Evolutionary conservation across 1,140 invertebrate genomes (phyloP).

Genomic region (Portunus trituberculatus): DNA sequence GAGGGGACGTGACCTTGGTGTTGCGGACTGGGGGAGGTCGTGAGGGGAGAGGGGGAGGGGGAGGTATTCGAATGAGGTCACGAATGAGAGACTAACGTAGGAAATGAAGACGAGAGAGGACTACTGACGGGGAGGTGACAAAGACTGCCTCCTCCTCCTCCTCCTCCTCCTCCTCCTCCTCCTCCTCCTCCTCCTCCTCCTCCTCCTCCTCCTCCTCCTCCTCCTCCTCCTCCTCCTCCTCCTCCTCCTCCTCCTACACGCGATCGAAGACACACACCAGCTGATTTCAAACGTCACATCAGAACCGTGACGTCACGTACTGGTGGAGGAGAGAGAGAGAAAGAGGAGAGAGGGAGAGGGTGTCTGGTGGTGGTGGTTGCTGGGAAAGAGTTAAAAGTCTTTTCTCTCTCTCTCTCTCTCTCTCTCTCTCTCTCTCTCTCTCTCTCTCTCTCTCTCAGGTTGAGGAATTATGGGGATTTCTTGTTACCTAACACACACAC

Average conservation of each 20-base stretch:
- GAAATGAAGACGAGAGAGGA: not conserved
- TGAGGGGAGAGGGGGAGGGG: not conserved
- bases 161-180: not conserved
- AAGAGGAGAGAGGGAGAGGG: no score
- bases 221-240: not conserved
- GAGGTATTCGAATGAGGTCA: not conserved
- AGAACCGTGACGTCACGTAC: no score
- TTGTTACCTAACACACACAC: not conserved
- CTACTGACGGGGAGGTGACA: not conserved
- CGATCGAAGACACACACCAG: no score
- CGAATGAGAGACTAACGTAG: not conserved
- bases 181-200: not conserved
- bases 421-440: conserved; percentile 23
- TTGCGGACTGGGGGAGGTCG: no score
- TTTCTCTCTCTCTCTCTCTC: not conserved
- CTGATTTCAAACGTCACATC: no score
- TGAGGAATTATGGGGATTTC: not conserved
- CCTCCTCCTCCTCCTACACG: not conserved
- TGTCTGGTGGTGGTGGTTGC: no score
- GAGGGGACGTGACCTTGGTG: no score
- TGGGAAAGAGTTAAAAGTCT: no score
- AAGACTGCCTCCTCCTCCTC: not conserved
- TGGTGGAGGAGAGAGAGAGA: no score
- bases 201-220: not conserved
- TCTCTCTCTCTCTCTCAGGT: not conserved